phyloP scores from a whole-genome alignment of 92 coral and sea anemone genomes.

The Epizoanthus illoricatus region DNA sequence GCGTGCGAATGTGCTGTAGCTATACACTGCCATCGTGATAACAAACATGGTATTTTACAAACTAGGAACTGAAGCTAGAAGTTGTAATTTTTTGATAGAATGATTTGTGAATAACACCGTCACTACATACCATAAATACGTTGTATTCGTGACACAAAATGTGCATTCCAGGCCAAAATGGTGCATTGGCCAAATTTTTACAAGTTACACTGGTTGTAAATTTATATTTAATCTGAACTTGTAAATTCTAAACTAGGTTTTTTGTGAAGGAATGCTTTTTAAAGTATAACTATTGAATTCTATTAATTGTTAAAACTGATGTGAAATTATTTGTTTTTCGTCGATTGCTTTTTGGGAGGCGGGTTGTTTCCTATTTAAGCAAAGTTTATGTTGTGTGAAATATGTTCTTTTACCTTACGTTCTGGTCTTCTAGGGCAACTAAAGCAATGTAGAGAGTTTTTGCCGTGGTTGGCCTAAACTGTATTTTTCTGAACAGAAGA shows the following conservation, averaged over 20 bases:
- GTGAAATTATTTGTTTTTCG: neutral
- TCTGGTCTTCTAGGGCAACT: constrained; percentile 1
- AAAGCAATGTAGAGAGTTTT: neutral
- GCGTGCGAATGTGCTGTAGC: neutral
- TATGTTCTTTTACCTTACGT: constrained; percentile 12
- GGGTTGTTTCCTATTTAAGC: neutral
- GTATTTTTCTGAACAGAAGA: constrained; percentile 9
- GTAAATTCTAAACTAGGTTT: constrained; percentile 25
- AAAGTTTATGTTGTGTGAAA: constrained; percentile 19
- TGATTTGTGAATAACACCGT: constrained; percentile 38
- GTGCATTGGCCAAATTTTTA: constrained; percentile 32
- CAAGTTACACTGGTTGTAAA: constrained; percentile 31
- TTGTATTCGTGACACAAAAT: constrained; percentile 25
- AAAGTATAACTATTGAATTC: neutral
- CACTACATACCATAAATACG: neutral
- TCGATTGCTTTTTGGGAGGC: neutral
- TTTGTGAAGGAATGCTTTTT: constrained; percentile 24
- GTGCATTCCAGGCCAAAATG: constrained; percentile 11
- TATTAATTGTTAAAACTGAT: constrained; percentile 5
- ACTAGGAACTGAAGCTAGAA: constrained; percentile 15
- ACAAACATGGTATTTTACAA: constrained; percentile 10
- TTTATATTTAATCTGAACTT: constrained; percentile 17
- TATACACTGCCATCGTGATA: too few relatives aligned
- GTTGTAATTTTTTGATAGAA: constrained; percentile 26
- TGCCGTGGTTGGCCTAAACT: neutral